These are phyloP conservation scores for Lordiphosa fenestrarum DNA, from an alignment of 2,888 invertebrate species.

Conservation along the genomic window DNA sequence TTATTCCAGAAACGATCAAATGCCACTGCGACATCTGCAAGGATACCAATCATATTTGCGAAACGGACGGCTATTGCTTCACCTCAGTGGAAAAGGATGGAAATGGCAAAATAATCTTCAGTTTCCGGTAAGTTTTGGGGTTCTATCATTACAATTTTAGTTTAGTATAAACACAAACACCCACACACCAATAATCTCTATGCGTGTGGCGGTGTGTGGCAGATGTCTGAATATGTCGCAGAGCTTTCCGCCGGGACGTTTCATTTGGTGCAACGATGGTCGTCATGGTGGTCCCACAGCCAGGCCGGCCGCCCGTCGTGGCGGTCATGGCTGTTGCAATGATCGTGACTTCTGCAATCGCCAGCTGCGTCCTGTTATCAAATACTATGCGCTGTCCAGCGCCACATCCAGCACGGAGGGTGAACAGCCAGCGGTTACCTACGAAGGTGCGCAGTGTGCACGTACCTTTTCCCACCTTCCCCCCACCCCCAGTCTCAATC, in stretches of 20 bases:
- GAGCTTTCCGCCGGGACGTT: constrained; percentile 79
- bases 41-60: constrained; percentile 89
- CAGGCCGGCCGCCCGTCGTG: constrained; percentile 75
- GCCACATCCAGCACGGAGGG: constrained; percentile 13
- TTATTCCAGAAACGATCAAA: constrained; percentile 81
- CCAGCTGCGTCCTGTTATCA: constrained; percentile 80
- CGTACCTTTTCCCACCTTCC: constrained; percentile 22
- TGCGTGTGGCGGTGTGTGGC: constrained; percentile 1
- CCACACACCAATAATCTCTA: neutral
- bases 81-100: constrained; percentile 85
- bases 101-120: constrained; percentile 81
- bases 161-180: neutral
- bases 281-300: constrained; percentile 78
- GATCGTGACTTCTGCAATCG: constrained; percentile 79
- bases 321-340: constrained; percentile 79
- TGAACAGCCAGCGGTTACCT: constrained; percentile 36
- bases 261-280: constrained; percentile 80
- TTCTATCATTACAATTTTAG: neutral
- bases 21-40: constrained; percentile 92
- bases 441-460: constrained; percentile 75
- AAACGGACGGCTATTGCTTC: constrained; percentile 94
- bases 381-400: constrained; percentile 60
- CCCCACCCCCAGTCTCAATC: constrained; percentile 11
- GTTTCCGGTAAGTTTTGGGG: constrained; percentile 87
- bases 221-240: constrained; percentile 79